phyloP scores from a whole-genome alignment of 2,113 vertebrate genomes.

The Sula dactylatra region DNA sequence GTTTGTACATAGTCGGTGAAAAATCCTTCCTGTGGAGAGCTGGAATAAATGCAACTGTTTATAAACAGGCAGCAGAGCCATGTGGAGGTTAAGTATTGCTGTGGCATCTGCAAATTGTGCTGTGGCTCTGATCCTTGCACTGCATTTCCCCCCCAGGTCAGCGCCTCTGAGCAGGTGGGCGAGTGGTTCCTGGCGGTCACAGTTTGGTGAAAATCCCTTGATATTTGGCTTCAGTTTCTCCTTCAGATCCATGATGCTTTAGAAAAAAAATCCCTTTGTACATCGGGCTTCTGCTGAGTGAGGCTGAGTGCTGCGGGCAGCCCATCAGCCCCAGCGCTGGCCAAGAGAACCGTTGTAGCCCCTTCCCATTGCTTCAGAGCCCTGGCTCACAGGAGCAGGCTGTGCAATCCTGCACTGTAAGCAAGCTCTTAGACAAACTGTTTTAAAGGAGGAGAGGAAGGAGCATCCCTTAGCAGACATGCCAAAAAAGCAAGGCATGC shows the following conservation, averaged over 20 bases:
- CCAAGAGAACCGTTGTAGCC: not conserved
- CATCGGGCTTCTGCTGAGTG: accelerated
- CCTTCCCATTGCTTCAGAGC: not conserved
- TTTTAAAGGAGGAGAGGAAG: no score
- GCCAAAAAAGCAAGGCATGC: not conserved
- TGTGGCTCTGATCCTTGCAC: not conserved
- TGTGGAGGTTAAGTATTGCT: accelerated
- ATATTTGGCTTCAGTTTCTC: not conserved
- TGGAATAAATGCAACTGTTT: not conserved
- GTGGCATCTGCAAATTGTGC: not conserved
- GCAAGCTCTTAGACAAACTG: no score
- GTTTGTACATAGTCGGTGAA: not conserved
- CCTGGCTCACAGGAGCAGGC: not conserved
- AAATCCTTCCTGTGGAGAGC: not conserved
- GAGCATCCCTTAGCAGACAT: no score
- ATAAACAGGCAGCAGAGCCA: not conserved
- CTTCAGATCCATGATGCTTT: not conserved
- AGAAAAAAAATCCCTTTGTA: not conserved
- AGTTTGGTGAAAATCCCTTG: not conserved
- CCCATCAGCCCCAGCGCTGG: not conserved
- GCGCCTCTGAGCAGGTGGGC: not conserved
- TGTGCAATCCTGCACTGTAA: accelerated
- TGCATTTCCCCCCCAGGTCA: no score
- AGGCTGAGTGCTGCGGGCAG: not conserved
- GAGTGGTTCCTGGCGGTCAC: not conserved